Evolutionary conservation across 1,140 invertebrate species (phyloP), one percentile per base, ranked within the genome.

Genomic region (Drosophila chauvacae): DNA sequence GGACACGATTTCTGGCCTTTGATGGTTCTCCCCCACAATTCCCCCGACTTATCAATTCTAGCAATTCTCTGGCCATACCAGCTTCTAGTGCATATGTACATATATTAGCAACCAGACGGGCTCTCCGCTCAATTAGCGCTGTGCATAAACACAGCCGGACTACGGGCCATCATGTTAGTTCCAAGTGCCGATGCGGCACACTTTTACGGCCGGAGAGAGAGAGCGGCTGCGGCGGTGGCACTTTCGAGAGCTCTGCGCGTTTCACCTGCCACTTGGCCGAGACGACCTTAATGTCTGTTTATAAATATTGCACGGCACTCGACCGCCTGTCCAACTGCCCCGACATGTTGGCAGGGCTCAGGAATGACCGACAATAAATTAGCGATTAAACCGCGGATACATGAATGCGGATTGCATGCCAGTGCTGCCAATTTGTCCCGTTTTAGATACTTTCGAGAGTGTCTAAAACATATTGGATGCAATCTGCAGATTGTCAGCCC

Each of bases 221-320:
- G 11, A 2, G 13, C 5, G 18, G 18, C 14, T 23, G 44, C 20
- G 23, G 20, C 18, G 16, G 50, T 10, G 33, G 41, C 73, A 68
- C 48, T 77, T 56, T 45, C 35, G 48, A 59, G 48, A 55, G 26
- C 57, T 28, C 26, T 48, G 41, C 53, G 64, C 44, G 57, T 59
- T 65, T 69, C 75, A 77, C 75, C 76, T 71, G 55, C 75, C 76
- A 78, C 65, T 78, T 57, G 64, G 42, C 23, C 76, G 76, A 61
- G 65, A 64, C 76, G 76, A 79, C 76, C 76, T 79, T 78, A 79
- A 79, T 79, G 76, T 79, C 75, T 72, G 76, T 79, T 79, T 79
- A 79, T 79, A 79, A 79, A 79, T 79, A 79, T 79, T 63, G 66
- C 59, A 71, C 59, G 71, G 57, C 66, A 62, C 57, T 39, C 55